Base-by-base conservation (phyloP, 2,888 invertebrate species). In the Aleiodes alternator region DNA sequence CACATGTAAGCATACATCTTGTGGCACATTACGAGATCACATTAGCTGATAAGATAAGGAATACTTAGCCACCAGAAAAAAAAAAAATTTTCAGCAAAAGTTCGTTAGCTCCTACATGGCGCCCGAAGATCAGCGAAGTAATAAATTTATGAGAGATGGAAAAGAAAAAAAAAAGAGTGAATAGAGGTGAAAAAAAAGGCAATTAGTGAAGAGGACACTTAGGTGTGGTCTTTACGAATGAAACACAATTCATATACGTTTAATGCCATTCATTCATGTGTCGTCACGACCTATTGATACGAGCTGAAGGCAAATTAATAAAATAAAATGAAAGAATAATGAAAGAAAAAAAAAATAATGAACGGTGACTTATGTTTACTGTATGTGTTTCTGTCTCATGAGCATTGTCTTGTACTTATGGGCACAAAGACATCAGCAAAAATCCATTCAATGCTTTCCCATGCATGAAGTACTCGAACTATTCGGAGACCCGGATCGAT, bases 261-360 rank as follows among this genome's bases (percentile, higher is more conserved):
- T 48, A 64, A 48, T 64, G 64, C 43, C 48, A 16, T 43, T 64
- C 64, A 64, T 64, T 64, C 64, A 64, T 64, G 43, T 64, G 48
- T 64, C 64, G 48, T 64, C 64, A 48, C 64, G 43, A 43, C 16
- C 64, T 64, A 64, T 64, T 48, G 64, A 64, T 64, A 64, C 64
- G 23, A 43, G 43, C 14, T 61, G 43, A 23, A 23, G 48, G 64
- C 38, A 12, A 64, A 16, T 43, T 43, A 43, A 43, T 43, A 43
- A 43, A 43, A 38, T 38, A 8, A 8, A 38, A 38, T 23, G 2
- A 8, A 16, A n/a, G n/a, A n/a, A n/a, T n/a, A n/a, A 43, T 43
- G 14, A 11, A 3, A 16, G 38, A 38, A 16, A 11, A 61, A 12
- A 61, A 61, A 14, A 8, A 38, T 34, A 8, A n/a, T 6, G n/a